Base-by-base conservation (phyloP, 2,888 invertebrate genomes). In the Thymelicus sylvestris region DNA sequence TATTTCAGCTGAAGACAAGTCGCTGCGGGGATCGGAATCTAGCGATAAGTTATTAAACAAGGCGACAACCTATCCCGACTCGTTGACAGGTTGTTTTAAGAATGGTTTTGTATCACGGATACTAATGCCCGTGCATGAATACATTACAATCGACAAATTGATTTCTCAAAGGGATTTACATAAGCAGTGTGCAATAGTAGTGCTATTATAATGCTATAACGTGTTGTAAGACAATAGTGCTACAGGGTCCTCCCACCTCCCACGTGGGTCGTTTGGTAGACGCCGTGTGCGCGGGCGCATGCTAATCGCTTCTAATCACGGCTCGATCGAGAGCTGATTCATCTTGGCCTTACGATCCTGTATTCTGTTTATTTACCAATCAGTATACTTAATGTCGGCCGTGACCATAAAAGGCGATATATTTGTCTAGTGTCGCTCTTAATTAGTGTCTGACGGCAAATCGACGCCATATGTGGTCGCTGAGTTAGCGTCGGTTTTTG, bases 291-390 rank as follows among this genome's bases (percentile, higher is more conserved):
- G 81, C 83, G 76, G 80, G 86, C 88, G 87, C 88, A 92, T 90
- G 89, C 89, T 93, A 92, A 93, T 92, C 91, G 91, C 82, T 79
- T 86, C 88, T 92, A 92, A 93, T 92, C 92, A 92, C 84, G 84
- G 82, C 85, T 79, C 88, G 90, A 92, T 92, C 91, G 88, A 85
- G 86, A 86, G 86, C 91, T 92, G 92, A 93, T 91, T 92, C 92
- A 92, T 88, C 89, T 85, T 80, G 73, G 81, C 81, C 83, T 85
- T 84, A 84, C 81, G 78, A 87, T 89, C 84, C 87, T 87, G 85
- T 87, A 86, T 84, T 81, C 85, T 89, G 89, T 92, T 92, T 92
- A 91, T 92, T 92, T 90, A 91, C 87, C 89, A 90, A 92, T 92
- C 90, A 90, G 87, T 87, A 82, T 84, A 82, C 83, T 87, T 91